Evolutionary conservation across 2,797 vertebrate genomes (phyloP).

Genomic region (Odontamblyopus lacepedii): DNA sequence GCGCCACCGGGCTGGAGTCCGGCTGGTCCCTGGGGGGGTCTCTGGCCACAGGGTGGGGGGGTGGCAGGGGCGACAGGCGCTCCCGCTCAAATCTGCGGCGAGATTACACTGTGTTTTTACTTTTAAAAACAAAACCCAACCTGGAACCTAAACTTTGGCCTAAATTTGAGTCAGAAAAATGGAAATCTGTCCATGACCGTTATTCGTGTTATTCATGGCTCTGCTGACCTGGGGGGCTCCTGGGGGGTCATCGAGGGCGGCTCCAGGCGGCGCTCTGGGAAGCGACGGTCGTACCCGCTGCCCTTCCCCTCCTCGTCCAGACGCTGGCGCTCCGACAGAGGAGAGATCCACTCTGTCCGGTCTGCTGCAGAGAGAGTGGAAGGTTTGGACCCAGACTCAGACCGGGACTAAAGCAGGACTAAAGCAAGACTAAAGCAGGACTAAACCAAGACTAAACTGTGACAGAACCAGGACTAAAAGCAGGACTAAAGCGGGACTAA

Average conservation of each 20-base stretch:
- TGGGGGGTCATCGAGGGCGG: slow-evolving; percentile 52
- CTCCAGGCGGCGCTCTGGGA: slow-evolving; percentile 75
- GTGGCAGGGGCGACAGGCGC: slow-evolving; percentile 67
- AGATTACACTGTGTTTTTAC: too few species aligned
- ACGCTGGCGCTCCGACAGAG: slow-evolving; percentile 66
- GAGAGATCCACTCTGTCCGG: slow-evolving; percentile 68
- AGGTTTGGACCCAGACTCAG: background rate
- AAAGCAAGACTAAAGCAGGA: too few species aligned
- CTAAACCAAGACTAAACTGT: too few species aligned
- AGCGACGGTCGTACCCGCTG: slow-evolving; percentile 68
- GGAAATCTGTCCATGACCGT: too few species aligned
- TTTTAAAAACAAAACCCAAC: too few species aligned
- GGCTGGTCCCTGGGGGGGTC: slow-evolving; percentile 30
- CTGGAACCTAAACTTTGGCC: too few species aligned
- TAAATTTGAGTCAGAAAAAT: too few species aligned
- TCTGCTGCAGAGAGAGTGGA: slow-evolving; percentile 47
- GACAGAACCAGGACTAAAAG: too few species aligned
- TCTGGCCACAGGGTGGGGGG: slow-evolving; percentile 26
- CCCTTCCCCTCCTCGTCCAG: slow-evolving; percentile 74
- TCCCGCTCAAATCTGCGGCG: slow-evolving; percentile 80
- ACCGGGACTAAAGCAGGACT: too few species aligned
- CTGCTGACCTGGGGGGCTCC: slow-evolving; percentile 65
- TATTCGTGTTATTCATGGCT: too few species aligned
- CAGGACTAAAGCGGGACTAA: too few species aligned
- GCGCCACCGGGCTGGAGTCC: slow-evolving; percentile 67